Percentiles rank a stretch among this genome's conserved stretches.
phyloP scores from a whole-genome alignment of 1,140 invertebrate species.

The Cheumatopsyche charites region DNA sequence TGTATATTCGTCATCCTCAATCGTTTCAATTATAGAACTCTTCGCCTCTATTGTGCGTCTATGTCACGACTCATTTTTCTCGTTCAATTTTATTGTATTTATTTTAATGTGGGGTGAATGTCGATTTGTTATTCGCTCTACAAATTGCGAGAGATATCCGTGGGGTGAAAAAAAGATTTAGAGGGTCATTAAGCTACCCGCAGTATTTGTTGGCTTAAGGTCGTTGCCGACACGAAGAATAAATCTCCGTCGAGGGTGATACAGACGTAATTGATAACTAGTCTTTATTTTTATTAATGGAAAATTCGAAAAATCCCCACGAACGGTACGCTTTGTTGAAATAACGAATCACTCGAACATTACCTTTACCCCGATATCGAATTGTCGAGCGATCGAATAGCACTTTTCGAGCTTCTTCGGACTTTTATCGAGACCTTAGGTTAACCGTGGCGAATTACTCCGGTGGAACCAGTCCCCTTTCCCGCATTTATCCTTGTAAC shows the following conservation, averaged over 20 bases:
- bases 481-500: constrained; percentile 24
- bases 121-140: constrained; percentile 9
- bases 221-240: neutral
- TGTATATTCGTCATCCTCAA: no score
- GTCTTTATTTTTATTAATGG: neutral
- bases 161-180: constrained; percentile 25
- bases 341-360: no score
- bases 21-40: no score
- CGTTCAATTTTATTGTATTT: neutral
- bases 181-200: constrained; percentile 10
- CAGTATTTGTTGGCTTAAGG: constrained; percentile 2
- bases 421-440: neutral
- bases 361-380: neutral
- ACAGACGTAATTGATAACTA: neutral
- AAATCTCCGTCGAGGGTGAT: neutral
- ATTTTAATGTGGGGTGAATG: constrained; percentile 14
- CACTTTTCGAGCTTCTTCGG: neutral
- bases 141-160: constrained; percentile 2
- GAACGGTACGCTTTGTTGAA: no score
- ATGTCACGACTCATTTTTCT: no score
- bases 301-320: no score
- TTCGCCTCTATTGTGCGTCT: no score
- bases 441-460: constrained; percentile 8
- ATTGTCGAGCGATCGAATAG: neutral
- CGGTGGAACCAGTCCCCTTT: neutral